phyloP scores from a whole-genome alignment of 2,797 vertebrate species.

The Eulemur mongoz region DNA sequence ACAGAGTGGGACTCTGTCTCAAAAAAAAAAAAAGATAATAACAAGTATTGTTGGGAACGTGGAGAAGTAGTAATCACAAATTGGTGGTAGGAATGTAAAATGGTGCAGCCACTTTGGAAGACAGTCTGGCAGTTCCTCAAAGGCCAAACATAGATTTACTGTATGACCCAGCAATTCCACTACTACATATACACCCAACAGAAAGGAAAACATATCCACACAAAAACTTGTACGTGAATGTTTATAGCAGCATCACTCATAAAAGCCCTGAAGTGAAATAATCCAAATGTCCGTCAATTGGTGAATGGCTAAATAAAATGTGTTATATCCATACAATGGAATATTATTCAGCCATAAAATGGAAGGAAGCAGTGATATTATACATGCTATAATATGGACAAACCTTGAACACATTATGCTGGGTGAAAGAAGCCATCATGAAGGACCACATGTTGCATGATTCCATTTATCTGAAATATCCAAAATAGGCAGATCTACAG shows the following conservation, averaged over 20 bases:
- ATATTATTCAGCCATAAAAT: neutral
- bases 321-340: neutral
- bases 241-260: neutral
- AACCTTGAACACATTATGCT: neutral
- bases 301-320: neutral
- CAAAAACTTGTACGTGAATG: neutral
- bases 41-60: neutral
- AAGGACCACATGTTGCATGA: neutral
- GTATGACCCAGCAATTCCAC: neutral
- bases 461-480: neutral
- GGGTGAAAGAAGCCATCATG: neutral
- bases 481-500: neutral
- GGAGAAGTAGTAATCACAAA: neutral
- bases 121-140: neutral
- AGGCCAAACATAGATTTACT: neutral
- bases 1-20: neutral
- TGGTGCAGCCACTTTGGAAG: neutral
- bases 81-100: neutral
- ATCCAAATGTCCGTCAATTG: neutral
- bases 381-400: too few species aligned
- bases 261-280: neutral
- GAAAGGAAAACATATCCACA: neutral
- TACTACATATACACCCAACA: neutral
- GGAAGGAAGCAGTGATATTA: neutral
- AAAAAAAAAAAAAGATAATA: neutral